phyloP scores from a whole-genome alignment of 2,888 invertebrate genomes.

The Horisme vitalbata region DNA sequence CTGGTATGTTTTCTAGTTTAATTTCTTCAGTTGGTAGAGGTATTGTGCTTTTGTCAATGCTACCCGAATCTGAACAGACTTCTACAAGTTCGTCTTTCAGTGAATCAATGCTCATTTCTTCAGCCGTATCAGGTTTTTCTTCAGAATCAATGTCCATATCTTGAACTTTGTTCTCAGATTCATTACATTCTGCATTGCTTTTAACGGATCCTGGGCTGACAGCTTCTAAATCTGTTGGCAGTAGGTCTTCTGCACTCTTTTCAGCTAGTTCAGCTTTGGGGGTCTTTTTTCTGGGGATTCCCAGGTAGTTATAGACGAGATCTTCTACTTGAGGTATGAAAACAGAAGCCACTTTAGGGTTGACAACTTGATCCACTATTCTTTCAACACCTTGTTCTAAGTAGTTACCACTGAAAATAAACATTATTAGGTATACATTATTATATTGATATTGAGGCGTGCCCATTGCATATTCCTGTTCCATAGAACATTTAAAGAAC shows the following conservation, averaged over 20 bases:
- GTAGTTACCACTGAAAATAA: slow-evolving; percentile 88
- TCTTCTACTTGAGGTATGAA: slow-evolving; percentile 96
- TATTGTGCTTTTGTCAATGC: slow-evolving; percentile 57
- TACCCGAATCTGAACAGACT: slow-evolving; percentile 33
- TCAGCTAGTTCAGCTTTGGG: slow-evolving; percentile 58
- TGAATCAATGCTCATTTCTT: slow-evolving; percentile 20
- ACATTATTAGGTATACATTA: no score
- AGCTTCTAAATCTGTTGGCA: slow-evolving; percentile 91
- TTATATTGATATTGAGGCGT: no score
- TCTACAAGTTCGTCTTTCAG: slow-evolving; percentile 26
- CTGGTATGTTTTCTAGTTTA: slow-evolving; percentile 51
- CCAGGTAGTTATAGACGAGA: slow-evolving; percentile 93
- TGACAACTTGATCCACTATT: slow-evolving; percentile 97
- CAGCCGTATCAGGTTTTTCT: slow-evolving; percentile 39
- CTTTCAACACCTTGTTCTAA: slow-evolving; percentile 95
- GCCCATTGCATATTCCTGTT: no score
- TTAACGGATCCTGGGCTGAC: slow-evolving; percentile 91
- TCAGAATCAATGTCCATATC: slow-evolving; percentile 50
- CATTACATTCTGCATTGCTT: slow-evolving; percentile 59
- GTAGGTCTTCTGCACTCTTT: slow-evolving; percentile 74
- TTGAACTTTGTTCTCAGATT: slow-evolving; percentile 45
- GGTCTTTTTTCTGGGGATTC: slow-evolving; percentile 87
- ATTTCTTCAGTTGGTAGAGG: slow-evolving; percentile 63
- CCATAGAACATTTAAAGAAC: no score
- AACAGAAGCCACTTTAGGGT: slow-evolving; percentile 93